phyloP scores from a whole-genome alignment of 2,113 vertebrate species.

The Calyptommatus sinebrachiatus region DNA sequence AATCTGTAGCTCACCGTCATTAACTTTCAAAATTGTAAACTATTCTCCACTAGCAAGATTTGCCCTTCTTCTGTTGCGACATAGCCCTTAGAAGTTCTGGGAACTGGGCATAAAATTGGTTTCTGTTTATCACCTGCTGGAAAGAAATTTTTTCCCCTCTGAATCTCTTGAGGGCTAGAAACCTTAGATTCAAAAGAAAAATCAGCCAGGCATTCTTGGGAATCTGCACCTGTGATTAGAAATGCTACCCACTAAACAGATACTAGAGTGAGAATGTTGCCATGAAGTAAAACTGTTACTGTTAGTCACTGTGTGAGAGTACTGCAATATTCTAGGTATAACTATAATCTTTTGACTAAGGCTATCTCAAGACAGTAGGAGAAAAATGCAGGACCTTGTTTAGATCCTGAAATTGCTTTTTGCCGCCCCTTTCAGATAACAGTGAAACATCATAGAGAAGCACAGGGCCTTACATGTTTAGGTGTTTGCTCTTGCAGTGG shows the following conservation, averaged over 20 bases:
- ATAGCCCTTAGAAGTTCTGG: background rate
- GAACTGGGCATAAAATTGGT: conserved; percentile 11
- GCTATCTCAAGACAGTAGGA: too few species aligned
- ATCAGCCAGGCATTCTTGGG: background rate
- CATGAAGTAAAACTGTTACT: too few species aligned
- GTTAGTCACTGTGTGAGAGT: too few species aligned
- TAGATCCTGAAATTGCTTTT: too few species aligned
- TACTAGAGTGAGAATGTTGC: too few species aligned
- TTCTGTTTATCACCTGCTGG: background rate
- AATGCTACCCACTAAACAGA: too few species aligned
- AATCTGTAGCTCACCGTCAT: background rate
- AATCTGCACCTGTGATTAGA: background rate
- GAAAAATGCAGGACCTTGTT: too few species aligned
- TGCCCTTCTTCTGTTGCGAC: background rate
- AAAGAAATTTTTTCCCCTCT: background rate
- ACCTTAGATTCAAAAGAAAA: background rate
- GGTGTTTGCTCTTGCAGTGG: too few species aligned
- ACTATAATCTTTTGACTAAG: background rate
- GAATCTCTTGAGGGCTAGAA: background rate
- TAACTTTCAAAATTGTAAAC: background rate
- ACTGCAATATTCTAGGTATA: background rate
- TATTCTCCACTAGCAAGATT: background rate
- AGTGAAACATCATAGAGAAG: too few species aligned
- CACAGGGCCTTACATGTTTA: too few species aligned
- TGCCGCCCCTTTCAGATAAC: too few species aligned